Evolutionary conservation across 2,113 vertebrate genomes (phyloP), one percentile per base, ranked within the genome.

Genomic region (Spea bombifrons): DNA sequence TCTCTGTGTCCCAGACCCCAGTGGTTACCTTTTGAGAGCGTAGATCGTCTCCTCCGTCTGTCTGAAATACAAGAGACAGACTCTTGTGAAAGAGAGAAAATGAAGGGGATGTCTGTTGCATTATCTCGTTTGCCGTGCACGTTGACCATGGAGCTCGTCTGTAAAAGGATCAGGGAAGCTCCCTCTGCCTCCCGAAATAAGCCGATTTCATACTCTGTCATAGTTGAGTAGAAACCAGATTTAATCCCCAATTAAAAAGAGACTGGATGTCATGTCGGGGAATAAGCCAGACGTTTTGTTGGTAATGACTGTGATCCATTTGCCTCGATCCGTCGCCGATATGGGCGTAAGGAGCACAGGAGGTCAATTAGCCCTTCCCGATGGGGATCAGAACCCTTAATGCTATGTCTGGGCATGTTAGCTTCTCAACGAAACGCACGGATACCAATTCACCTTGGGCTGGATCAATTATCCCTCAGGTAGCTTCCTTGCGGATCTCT

Each of bases 131-230:
- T 17, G 53, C 44, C 7, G 44, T 66, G 70, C 43, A 53, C 9
- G 50, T 65, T 57, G 49, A 79, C 44, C 63, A 30, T 66, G 50
- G 57, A 73, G 77, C 1, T 43, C 9, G 30, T 3, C 61, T 49
- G 66, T 69, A 73, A 79, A 46, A 53, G 63, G 44, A 55, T 55
- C 77, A 79, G 70, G 16, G 3, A 3, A 52, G 70, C 70, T 15
- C 50, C 43, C 15, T n/a, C 17, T n/a, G 43, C 5, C 61, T 50
- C 61, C 63, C n/a, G 63, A 15, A 57, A 67, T 79, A 79, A 79
- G 70, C 77, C 13, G 44, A 66, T 79, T 73, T 79, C 77, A 79
- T 79, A 73, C 77, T 63, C 70, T 73, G 77, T 79, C 77, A 79
- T 10, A 64, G 43, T 48, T 79, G 70, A 79, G 67, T 59, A 57